These are phyloP conservation scores for Danionella dracula DNA, from an alignment of 2,797 vertebrate genomes.

Conservation along the genomic window DNA sequence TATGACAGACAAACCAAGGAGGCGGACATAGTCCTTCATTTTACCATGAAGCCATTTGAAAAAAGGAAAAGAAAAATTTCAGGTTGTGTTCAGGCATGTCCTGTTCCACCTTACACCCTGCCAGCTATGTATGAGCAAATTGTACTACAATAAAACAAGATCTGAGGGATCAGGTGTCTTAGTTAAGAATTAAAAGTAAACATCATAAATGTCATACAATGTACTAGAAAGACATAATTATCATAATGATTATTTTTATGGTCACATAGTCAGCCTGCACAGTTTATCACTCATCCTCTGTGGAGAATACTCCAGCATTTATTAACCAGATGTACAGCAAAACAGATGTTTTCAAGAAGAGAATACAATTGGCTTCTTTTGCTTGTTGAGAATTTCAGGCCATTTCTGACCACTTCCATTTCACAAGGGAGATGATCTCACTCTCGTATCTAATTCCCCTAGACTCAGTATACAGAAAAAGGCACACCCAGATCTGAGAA, in stretches of 20 bases:
- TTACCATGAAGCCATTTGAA: constrained; percentile 26
- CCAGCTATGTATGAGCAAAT: constrained; percentile 54
- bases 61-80: constrained; percentile 43
- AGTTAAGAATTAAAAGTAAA: constrained; percentile 36
- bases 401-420: constrained; percentile 51
- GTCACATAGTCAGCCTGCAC: constrained; percentile 42
- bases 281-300: constrained; percentile 54
- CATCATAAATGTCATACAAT: constrained; percentile 34
- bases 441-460: constrained; percentile 53
- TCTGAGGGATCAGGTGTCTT: constrained; percentile 48
- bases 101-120: constrained; percentile 58
- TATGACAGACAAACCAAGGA: constrained; percentile 19
- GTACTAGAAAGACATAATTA: constrained; percentile 52
- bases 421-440: constrained; percentile 67
- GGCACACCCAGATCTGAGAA: constrained; percentile 71
- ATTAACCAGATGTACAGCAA: constrained; percentile 52
- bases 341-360: constrained; percentile 66
- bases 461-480: constrained; percentile 53
- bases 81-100: constrained; percentile 61
- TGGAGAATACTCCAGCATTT: constrained; percentile 45
- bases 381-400: constrained; percentile 38
- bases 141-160: constrained; percentile 49
- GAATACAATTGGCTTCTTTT: constrained; percentile 36
- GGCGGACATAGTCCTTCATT: constrained; percentile 9
- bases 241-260: constrained; percentile 40